Conservation (phyloP, 2,797 vertebrate genomes). For the Hemibagrus guttatus region DNA sequence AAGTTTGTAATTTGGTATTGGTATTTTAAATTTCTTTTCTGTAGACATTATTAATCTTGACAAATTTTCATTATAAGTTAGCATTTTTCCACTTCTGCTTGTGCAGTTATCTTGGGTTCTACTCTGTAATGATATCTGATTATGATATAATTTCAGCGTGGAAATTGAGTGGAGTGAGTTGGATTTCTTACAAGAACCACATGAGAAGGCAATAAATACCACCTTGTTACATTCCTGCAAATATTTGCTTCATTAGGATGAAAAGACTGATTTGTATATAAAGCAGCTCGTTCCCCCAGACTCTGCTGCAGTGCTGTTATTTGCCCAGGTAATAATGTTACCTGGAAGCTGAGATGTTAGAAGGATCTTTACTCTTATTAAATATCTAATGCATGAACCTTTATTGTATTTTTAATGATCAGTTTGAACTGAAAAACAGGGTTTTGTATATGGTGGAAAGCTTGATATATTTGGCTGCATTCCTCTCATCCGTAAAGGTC, state of each 20-base stretch:
- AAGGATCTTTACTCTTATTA: slow-evolving; percentile 23
- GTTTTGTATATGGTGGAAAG: not conserved
- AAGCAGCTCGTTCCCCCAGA: not conserved
- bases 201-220: slow-evolving; percentile 25
- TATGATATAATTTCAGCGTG: slow-evolving; percentile 7
- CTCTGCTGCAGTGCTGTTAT: slow-evolving; percentile 12
- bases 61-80: slow-evolving; percentile 23
- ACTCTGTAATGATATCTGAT: slow-evolving; percentile 10
- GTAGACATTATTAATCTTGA: not conserved
- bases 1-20: not conserved
- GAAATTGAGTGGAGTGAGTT: not conserved
- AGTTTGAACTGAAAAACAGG: not conserved
- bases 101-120: slow-evolving; percentile 6
- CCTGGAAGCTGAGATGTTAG: not conserved
- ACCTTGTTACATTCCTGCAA: slow-evolving; percentile 25
- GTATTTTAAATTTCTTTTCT: not conserved
- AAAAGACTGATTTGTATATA: slow-evolving; percentile 28
- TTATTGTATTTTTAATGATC: not conserved
- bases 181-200: slow-evolving; percentile 1
- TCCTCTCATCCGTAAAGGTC: too few species aligned
- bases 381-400: not conserved
- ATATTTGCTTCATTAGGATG: slow-evolving; percentile 43
- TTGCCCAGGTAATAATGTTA: slow-evolving; percentile 17
- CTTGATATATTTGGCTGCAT: not conserved
- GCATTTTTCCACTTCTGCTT: not conserved